Percentiles rank a stretch among this genome's conserved stretches.
Conservation (phyloP, 2,113 vertebrate species). For the Phalacrocorax brasilianus region DNA sequence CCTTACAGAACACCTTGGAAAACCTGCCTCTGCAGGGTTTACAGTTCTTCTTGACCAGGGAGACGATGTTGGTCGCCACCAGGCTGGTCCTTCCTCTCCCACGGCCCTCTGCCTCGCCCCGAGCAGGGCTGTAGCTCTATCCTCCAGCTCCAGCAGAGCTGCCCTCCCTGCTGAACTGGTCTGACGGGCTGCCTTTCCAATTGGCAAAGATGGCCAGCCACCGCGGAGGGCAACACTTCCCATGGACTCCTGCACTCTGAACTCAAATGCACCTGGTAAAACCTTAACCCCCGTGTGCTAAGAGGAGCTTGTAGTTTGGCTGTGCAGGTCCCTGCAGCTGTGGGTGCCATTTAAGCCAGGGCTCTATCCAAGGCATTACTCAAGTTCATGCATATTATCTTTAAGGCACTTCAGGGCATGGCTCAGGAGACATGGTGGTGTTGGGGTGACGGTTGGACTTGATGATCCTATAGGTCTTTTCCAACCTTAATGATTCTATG, state of each 20-base stretch:
- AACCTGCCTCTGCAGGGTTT: too few species aligned
- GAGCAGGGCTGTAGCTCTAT: neutral
- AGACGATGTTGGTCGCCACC: neutral
- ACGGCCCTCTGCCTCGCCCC: neutral
- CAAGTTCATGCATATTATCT: too few species aligned
- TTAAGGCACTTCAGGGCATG: too few species aligned
- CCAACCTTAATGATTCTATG: too few species aligned
- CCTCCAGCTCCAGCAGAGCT: neutral
- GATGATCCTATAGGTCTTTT: too few species aligned
- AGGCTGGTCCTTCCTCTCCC: neutral
- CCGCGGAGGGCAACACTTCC: neutral
- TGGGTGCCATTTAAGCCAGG: neutral
- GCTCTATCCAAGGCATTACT: neutral
- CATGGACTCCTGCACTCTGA: neutral
- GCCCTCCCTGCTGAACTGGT: neutral
- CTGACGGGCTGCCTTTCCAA: neutral
- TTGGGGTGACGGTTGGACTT: too few species aligned
- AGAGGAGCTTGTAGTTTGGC: neutral
- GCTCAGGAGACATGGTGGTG: too few species aligned
- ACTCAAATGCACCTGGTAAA: neutral
- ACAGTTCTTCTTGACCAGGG: neutral
- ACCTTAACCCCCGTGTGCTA: neutral
- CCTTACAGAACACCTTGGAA: neutral
- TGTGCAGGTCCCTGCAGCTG: neutral
- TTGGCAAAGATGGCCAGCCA: rapidly evolving